A percentile compares a stretch with the other conserved stretches of the same genome.
These are phyloP conservation scores for Lacanobia oleracea DNA, from an alignment of 2,888 invertebrate species.

Conservation along the genomic window DNA sequence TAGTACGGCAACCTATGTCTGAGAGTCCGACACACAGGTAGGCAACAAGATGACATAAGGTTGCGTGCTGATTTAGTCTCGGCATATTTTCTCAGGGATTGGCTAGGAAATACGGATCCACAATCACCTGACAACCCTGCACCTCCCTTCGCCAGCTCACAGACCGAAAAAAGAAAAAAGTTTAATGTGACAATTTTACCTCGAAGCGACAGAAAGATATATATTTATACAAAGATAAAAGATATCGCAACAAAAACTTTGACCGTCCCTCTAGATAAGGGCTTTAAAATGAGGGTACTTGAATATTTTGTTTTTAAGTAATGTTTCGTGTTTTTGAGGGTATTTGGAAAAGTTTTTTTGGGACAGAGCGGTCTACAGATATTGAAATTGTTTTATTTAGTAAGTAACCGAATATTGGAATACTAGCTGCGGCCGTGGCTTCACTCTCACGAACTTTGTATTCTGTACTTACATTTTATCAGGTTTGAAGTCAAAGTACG, in stretches of 20 bases:
- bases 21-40: too few species aligned
- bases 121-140: background rate
- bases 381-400: background rate
- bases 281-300: constrained; percentile 27
- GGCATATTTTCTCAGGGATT: too few species aligned
- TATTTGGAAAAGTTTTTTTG: constrained; percentile 13
- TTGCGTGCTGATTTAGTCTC: too few species aligned
- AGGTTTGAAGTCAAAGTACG: too few species aligned
- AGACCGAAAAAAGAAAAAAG: constrained; percentile 26
- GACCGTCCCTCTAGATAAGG: constrained; percentile 28
- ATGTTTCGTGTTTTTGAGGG: constrained; percentile 6
- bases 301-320: constrained; percentile 35
- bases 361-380: background rate
- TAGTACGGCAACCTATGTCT: too few species aligned
- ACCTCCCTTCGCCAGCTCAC: background rate
- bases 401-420: background rate
- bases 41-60: too few species aligned
- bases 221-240: constrained; percentile 41
- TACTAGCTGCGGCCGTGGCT: background rate
- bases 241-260: constrained; percentile 44
- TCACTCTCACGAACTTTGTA: background rate
- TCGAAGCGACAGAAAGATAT: constrained; percentile 3
- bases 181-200: constrained; percentile 49
- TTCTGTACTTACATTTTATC: too few species aligned
- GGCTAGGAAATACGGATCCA: too few species aligned